Percentiles rank a stretch among this genome's conserved stretches.
Conservation (phyloP, 2,797 vertebrate genomes). For the Megalops cyprinoides region DNA sequence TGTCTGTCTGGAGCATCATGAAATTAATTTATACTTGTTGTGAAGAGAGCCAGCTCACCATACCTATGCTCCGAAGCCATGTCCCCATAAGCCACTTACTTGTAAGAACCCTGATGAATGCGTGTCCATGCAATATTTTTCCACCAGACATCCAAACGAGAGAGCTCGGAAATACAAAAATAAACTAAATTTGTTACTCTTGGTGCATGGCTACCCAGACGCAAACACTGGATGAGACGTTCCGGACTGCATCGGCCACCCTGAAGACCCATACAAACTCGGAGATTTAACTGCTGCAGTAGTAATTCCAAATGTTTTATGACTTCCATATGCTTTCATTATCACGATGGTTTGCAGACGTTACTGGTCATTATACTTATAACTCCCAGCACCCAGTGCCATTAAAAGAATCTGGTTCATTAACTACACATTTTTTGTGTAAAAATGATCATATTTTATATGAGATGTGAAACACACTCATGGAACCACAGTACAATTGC, state of each 20-base stretch:
- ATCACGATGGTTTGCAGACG: background rate
- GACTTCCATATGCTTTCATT: background rate
- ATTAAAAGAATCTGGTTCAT: background rate
- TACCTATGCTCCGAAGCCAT: background rate
- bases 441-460: background rate
- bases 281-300: background rate
- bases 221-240: background rate
- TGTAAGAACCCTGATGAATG: background rate
- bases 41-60: background rate
- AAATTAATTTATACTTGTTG: background rate
- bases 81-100: background rate
- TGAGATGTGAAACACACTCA: background rate
- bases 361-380: background rate
- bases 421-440: background rate
- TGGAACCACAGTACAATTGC: background rate
- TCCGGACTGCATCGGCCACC: background rate
- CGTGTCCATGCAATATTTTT: background rate
- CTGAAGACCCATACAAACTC: constrained; percentile 2
- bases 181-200: background rate
- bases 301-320: background rate
- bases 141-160: background rate
- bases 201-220: background rate
- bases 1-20: too few relatives aligned
- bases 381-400: background rate
- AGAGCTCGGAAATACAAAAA: background rate